Percentiles rank a stretch among this genome's conserved stretches.
phyloP scores from a whole-genome alignment of 2,888 invertebrate species.

The Allacma fusca region DNA sequence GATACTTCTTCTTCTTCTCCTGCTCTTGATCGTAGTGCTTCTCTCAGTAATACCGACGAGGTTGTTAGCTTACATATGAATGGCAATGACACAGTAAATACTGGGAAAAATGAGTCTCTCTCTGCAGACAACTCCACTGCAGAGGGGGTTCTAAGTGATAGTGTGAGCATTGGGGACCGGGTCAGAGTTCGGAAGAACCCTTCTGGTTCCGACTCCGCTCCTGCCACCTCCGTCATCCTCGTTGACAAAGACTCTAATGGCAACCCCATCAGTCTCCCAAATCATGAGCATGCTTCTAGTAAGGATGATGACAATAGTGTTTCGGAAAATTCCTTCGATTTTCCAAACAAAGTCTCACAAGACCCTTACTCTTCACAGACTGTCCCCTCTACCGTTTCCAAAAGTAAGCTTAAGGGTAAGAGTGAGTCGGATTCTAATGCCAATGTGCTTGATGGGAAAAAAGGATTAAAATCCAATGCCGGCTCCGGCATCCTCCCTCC shows the following conservation, averaged over 20 bases:
- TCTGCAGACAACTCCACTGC: not conserved
- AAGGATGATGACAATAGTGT: constrained; percentile 12
- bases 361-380: constrained; percentile 15
- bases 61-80: constrained; percentile 34
- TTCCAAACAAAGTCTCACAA: not conserved
- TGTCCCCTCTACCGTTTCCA: not conserved
- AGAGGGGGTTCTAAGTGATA: not conserved
- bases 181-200: not conserved
- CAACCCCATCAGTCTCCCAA: constrained; percentile 50
- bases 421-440: constrained; percentile 30
- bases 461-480: not conserved
- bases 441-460: constrained; percentile 26
- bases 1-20: constrained; percentile 45
- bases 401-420: constrained; percentile 1
- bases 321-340: not conserved
- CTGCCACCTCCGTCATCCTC: not conserved
- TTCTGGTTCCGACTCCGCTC: not conserved
- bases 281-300: not conserved
- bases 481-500: not conserved
- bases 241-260: constrained; percentile 56
- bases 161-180: not conserved
- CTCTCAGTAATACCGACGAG: constrained; percentile 18
- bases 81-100: constrained; percentile 35
- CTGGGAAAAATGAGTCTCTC: not conserved
- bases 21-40: constrained; percentile 39